Evolutionary conservation across 2,113 vertebrate genomes (phyloP).

Genomic region (Abramis brama): DNA sequence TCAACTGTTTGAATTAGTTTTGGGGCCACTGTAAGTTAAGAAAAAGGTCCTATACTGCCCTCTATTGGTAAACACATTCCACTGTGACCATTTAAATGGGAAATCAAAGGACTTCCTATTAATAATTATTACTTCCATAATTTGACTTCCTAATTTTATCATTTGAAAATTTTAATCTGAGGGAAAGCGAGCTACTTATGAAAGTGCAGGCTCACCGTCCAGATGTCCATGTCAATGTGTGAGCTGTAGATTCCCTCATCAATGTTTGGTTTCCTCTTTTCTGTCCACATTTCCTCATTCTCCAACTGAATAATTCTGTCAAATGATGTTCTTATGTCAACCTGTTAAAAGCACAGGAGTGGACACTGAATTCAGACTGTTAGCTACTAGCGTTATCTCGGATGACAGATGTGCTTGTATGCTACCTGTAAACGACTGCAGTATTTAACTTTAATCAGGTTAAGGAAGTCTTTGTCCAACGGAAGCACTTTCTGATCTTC

Average conservation of each 20-base stretch:
- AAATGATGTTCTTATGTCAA: constrained; percentile 59
- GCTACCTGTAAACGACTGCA: constrained; percentile 49
- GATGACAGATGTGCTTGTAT: background rate
- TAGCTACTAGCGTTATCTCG: background rate
- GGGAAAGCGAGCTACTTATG: background rate
- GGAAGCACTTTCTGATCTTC: constrained; percentile 55
- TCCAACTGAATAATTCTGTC: constrained; percentile 61
- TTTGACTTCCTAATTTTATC: background rate
- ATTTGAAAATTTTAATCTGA: background rate
- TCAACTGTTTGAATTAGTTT: background rate
- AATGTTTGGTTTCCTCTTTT: constrained; percentile 40
- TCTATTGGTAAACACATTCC: background rate
- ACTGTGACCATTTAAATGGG: background rate
- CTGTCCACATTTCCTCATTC: constrained; percentile 63
- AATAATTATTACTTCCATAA: background rate
- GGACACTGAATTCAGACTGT: background rate
- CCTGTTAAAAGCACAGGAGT: constrained; percentile 54
- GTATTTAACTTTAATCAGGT: constrained; percentile 67
- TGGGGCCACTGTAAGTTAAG: background rate
- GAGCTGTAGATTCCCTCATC: constrained; percentile 64
- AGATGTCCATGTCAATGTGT: constrained; percentile 70
- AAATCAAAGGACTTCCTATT: background rate
- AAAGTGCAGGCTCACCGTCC: constrained; percentile 61
- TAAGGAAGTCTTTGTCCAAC: constrained; percentile 62
- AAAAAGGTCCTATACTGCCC: constrained; percentile 46